Conservation (phyloP, 2,888 invertebrate genomes). For the Cartodere bifasciata region DNA sequence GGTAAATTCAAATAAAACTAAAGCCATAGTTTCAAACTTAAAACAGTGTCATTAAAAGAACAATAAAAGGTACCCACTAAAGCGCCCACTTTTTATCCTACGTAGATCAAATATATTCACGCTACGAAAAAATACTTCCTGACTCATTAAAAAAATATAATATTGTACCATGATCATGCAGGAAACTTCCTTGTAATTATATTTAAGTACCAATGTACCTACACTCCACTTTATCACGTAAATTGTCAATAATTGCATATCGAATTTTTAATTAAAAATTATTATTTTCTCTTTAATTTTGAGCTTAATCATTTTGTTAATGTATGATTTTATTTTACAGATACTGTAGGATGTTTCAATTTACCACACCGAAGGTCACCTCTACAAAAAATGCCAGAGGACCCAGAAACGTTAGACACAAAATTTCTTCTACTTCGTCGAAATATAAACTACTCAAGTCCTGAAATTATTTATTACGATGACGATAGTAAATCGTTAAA, state of each 20-base stretch:
- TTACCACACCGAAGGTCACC: slow-evolving; percentile 38
- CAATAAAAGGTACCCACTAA: no score
- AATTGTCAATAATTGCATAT: background rate
- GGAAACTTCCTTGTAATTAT: no score
- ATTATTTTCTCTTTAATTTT: slow-evolving; percentile 1
- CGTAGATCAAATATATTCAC: no score
- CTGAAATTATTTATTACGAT: slow-evolving; percentile 36
- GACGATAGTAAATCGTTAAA: slow-evolving; percentile 36
- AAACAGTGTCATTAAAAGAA: no score
- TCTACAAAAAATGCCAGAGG: slow-evolving; percentile 41
- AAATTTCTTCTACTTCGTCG: slow-evolving; percentile 41
- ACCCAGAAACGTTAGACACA: slow-evolving; percentile 40
- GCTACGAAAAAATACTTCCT: no score
- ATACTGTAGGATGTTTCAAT: slow-evolving; percentile 43
- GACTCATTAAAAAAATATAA: no score
- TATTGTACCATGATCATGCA: no score
- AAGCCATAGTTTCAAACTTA: no score
- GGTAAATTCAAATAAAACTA: no score
- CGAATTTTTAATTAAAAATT: background rate
- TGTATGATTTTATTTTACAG: slow-evolving; percentile 27
- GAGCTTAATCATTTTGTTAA: background rate
- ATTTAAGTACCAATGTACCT: no score
- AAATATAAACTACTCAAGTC: slow-evolving; percentile 28
- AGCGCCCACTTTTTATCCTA: no score
- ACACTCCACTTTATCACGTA: no score